Conservation (phyloP, 1,140 invertebrate species). For the Druon quercuslanigerum region DNA sequence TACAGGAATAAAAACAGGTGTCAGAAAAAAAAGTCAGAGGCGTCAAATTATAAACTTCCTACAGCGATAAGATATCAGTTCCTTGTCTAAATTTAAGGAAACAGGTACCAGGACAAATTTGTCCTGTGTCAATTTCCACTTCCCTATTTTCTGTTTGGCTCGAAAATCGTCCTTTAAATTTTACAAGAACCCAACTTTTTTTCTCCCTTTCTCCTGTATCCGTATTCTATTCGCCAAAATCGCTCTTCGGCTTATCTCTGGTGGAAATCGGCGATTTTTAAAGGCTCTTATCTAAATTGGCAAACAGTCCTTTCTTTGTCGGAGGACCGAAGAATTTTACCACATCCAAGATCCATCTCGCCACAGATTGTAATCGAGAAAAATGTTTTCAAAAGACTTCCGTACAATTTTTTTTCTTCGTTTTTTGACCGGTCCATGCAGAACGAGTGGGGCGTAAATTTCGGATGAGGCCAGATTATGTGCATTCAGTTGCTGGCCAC, state of each 20-base stretch:
- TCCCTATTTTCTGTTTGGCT: background rate
- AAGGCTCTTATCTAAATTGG: conserved; percentile 19
- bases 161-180: no score
- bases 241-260: background rate
- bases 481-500: conserved; percentile 35
- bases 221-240: background rate
- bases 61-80: background rate
- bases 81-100: conserved; percentile 13
- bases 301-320: conserved; percentile 18
- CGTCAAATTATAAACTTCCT: conserved; percentile 4
- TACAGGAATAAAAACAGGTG: background rate
- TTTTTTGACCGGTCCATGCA: conserved; percentile 12
- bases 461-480: conserved; percentile 22
- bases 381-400: conserved; percentile 26
- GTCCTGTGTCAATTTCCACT: conserved; percentile 19
- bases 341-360: background rate
- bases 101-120: conserved; percentile 20
- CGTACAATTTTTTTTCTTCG: background rate
- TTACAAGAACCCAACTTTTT: background rate
- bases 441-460: conserved; percentile 29
- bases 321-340: conserved; percentile 20
- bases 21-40: background rate
- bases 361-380: conserved; percentile 10
- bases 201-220: background rate
- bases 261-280: conserved; percentile 20